Evolutionary conservation across 2,888 invertebrate genomes (phyloP).

Genomic region (Hoplodrina ambigua): DNA sequence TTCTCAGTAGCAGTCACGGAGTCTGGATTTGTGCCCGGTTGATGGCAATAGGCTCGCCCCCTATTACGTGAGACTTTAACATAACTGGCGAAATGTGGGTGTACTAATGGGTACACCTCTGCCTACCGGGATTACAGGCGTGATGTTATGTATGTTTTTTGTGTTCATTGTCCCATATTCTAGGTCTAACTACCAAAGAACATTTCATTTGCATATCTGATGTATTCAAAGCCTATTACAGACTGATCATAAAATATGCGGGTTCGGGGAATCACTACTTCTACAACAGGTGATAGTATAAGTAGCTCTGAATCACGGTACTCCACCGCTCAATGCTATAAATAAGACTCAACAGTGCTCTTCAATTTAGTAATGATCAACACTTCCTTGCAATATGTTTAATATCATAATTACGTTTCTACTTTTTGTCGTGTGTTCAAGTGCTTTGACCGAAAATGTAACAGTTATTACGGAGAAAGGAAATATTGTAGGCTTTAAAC

Average conservation of each 20-base stretch:
- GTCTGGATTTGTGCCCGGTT: too few relatives aligned
- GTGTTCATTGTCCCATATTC: too few relatives aligned
- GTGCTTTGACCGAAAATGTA: slow-evolving; percentile 13
- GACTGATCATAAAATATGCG: neutral
- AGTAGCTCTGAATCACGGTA: slow-evolving; percentile 16
- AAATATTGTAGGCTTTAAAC: slow-evolving; percentile 67
- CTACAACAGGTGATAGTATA: neutral
- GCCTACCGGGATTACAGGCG: too few relatives aligned
- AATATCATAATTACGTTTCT: slow-evolving; percentile 19
- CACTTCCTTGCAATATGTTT: slow-evolving; percentile 31
- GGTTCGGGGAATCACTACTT: slow-evolving; percentile 19
- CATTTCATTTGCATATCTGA: too few relatives aligned
- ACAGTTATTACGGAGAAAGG: slow-evolving; percentile 69
- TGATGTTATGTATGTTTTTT: too few relatives aligned
- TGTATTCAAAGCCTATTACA: too few relatives aligned
- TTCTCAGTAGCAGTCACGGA: too few relatives aligned
- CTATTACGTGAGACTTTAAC: too few relatives aligned
- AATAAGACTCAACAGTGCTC: slow-evolving; percentile 6
- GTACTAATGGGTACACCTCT: too few relatives aligned
- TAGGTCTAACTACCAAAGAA: too few relatives aligned
- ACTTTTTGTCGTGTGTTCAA: neutral
- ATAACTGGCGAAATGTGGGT: too few relatives aligned
- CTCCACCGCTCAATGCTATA: slow-evolving; percentile 12
- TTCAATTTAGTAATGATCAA: slow-evolving; percentile 9
- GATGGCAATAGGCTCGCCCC: too few relatives aligned